Base-by-base conservation (phyloP, 2,888 invertebrate genomes). In the Holacanthella duospinosa region DNA sequence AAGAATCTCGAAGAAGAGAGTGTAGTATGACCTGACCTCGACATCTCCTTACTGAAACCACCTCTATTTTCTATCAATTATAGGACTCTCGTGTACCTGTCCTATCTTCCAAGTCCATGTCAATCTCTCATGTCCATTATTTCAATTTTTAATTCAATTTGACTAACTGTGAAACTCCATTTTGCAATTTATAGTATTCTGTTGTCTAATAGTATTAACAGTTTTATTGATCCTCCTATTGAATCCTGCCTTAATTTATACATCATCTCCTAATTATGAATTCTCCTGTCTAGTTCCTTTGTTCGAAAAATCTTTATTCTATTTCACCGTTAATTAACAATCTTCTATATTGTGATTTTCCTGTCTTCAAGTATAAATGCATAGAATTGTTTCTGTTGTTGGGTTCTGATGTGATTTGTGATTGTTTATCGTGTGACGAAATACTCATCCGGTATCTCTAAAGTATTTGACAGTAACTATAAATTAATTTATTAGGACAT, bases 1-100 rank as follows among this genome's bases (percentile, higher is more conserved):
- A 73, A 73, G 65, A 71, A 66, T 62, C 66, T 73, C 6, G 73
- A 73, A 62, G 73, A 73, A 60, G 73, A 73, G 53, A 73, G 73
- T 66, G 73, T 73, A 62, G 73, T 73, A 68, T 73, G 71, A 55
- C 21, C 48, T 21, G 4, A 4, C 48, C 21, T 48, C 48, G n/a
- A 48, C 4, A 21, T 21, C 16, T 16, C 36, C 36, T 36, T 36
- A 9, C 9, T 36, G 36, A 36, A 36, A 16, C 36, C n/a, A n/a
- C n/a, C 6, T 36, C 36, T 36, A 36, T 36, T 36, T 36, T 36
- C 21, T 48, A n/a, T n/a, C n/a, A n/a, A n/a, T 48, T 21, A 48
- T 16, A 48, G 48, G 48, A 48, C 36, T 36, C 36, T 36, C 48
- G 48, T 48, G 48, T 48, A 48, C 48, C 48, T 48, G 48, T 48